Conservation (phyloP, 2,888 invertebrate species). For the Cabera pusaria region DNA sequence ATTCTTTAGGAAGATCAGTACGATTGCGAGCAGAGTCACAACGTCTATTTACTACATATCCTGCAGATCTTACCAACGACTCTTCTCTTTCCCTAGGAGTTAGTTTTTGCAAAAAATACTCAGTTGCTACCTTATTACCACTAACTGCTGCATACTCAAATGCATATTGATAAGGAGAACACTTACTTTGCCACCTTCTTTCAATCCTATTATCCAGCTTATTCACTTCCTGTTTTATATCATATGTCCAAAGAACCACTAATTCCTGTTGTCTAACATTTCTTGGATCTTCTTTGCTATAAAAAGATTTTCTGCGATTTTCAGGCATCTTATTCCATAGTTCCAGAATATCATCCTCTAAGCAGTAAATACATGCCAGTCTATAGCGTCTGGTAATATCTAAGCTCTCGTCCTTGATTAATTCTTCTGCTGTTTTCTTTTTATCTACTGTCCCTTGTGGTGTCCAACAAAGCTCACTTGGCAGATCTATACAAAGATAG, state of each 20-base stretch:
- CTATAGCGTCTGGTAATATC: neutral
- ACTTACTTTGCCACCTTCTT: neutral
- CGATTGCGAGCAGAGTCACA: neutral
- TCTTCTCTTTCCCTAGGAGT: neutral
- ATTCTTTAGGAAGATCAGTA: neutral
- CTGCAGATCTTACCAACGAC: neutral
- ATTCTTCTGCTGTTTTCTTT: neutral
- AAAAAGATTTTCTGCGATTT: neutral
- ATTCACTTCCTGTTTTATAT: neutral
- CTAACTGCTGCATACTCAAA: neutral
- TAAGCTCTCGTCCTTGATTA: neutral
- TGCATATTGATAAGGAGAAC: neutral
- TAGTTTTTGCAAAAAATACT: neutral
- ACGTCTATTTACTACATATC: neutral
- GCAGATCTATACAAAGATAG: neutral
- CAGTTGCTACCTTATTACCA: neutral
- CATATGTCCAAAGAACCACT: neutral
- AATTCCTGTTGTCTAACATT: neutral
- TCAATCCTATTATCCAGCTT: neutral
- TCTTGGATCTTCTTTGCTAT: neutral
- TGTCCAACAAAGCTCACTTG: neutral
- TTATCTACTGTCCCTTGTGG: neutral
- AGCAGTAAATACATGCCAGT: neutral
- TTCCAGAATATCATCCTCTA: neutral
- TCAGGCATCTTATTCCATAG: neutral